phyloP scores from a whole-genome alignment of 2,888 invertebrate species.

The Sinotaia quadrata region DNA sequence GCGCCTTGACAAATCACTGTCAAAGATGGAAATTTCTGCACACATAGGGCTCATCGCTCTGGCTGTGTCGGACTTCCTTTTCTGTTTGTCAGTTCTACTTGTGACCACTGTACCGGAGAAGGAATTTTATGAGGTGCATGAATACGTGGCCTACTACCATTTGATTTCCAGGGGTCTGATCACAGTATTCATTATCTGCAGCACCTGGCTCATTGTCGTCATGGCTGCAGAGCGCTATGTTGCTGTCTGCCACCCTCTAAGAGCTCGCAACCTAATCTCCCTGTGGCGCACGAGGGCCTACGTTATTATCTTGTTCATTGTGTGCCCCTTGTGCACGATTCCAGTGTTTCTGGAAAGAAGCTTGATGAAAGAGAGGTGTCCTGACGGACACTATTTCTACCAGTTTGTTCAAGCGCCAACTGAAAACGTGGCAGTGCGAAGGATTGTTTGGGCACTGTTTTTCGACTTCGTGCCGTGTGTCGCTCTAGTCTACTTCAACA shows the following conservation, averaged over 20 bases:
- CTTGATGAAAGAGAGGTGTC: constrained; percentile 40
- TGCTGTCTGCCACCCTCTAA: constrained; percentile 70
- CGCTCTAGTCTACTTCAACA: constrained; percentile 66
- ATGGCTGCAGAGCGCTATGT: constrained; percentile 70
- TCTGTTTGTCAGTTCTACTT: constrained; percentile 64
- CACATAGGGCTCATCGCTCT: constrained; percentile 68
- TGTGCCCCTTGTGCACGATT: constrained; percentile 54
- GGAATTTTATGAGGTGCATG: constrained; percentile 42
- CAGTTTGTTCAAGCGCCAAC: constrained; percentile 39
- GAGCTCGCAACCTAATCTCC: constrained; percentile 65
- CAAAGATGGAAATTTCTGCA: constrained; percentile 68
- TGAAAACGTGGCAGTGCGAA: constrained; percentile 43
- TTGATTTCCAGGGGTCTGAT: constrained; percentile 60
- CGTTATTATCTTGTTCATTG: constrained; percentile 52
- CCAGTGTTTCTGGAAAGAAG: constrained; percentile 59
- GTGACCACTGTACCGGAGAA: constrained; percentile 54
- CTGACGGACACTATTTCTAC: constrained; percentile 42
- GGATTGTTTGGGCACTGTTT: constrained; percentile 61
- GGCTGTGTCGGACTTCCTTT: constrained; percentile 68
- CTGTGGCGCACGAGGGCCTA: constrained; percentile 61
- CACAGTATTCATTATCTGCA: constrained; percentile 67
- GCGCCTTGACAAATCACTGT: constrained; percentile 59
- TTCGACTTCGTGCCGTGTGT: constrained; percentile 67
- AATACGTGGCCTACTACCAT: constrained; percentile 54
- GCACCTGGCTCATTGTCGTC: constrained; percentile 69